A percentile compares a stretch with the other conserved stretches of the same genome.
phyloP scores from a whole-genome alignment of 2,113 vertebrate species.

The Paramisgurnus dabryanus region DNA sequence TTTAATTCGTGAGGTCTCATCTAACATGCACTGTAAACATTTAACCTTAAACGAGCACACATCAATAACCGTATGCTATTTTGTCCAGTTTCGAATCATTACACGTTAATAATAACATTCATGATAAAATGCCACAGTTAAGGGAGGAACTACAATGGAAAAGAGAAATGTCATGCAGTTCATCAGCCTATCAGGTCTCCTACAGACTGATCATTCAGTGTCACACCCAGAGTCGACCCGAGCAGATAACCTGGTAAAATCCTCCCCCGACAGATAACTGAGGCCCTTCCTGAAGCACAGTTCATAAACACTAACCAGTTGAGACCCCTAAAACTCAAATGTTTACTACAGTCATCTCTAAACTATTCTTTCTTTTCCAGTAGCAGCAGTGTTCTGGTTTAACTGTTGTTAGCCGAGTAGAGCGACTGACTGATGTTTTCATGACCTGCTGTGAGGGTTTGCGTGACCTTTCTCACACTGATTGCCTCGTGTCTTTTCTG shows the following conservation, averaged over 20 bases:
- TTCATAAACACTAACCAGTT: no score
- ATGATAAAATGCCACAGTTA: background rate
- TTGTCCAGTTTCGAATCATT: no score
- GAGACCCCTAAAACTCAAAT: background rate
- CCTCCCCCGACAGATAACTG: constrained; percentile 2
- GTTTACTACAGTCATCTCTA: background rate
- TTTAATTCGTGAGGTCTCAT: background rate
- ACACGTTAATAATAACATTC: no score
- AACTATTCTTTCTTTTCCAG: background rate
- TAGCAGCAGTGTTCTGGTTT: background rate
- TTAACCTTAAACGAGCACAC: background rate
- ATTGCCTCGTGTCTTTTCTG: constrained; percentile 13
- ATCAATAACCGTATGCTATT: no score
- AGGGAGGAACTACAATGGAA: background rate
- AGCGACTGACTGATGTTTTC: background rate
- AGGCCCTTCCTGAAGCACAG: background rate
- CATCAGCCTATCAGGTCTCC: background rate
- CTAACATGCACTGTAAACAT: background rate
- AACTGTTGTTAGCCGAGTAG: background rate
- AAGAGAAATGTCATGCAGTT: background rate
- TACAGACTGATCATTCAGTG: background rate
- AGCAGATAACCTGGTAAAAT: background rate
- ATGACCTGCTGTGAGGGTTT: background rate
- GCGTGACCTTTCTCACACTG: constrained; percentile 11
- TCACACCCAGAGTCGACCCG: background rate